phyloP scores from a whole-genome alignment of 1,140 invertebrate species.

The Galendromus occidentalis region DNA sequence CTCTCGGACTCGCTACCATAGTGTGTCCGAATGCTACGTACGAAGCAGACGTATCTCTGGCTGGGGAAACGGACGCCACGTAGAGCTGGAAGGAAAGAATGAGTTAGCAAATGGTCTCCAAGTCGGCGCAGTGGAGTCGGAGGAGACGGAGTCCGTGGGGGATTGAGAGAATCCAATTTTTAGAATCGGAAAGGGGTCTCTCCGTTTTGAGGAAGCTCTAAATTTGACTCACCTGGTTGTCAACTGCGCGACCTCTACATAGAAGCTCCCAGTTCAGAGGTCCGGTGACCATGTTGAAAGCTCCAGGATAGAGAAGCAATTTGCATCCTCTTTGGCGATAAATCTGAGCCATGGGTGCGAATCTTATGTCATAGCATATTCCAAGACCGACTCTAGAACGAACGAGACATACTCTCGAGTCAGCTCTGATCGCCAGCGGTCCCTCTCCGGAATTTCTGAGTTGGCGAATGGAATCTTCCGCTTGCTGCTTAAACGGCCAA shows the following conservation, averaged over 20 bases:
- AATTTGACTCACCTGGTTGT: conserved; percentile 49
- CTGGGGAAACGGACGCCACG: conserved; percentile 40
- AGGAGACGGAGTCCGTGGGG: no score
- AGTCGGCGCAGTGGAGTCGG: no score
- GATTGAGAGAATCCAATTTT: no score
- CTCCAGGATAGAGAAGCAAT: conserved; percentile 69
- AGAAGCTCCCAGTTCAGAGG: conserved; percentile 77
- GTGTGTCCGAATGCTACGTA: conserved; percentile 81
- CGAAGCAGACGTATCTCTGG: conserved; percentile 42
- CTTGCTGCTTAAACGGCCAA: background rate
- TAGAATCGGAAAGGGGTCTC: background rate
- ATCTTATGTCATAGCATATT: conserved; percentile 85
- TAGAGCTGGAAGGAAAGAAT: conserved; percentile 22
- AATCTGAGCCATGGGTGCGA: conserved; percentile 63
- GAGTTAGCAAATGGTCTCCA: no score
- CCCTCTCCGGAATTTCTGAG: background rate
- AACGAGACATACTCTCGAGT: background rate
- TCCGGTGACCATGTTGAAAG: conserved; percentile 88
- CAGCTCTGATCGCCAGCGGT: no score
- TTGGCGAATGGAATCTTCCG: no score
- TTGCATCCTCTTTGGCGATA: conserved; percentile 62
- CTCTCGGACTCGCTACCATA: conserved; percentile 53
- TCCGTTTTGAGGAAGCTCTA: background rate
- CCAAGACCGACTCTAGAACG: conserved; percentile 54
- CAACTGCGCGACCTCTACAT: conserved; percentile 52